Base-by-base conservation (phyloP, 2,888 invertebrate species). In the Eurytoma adleriae region DNA sequence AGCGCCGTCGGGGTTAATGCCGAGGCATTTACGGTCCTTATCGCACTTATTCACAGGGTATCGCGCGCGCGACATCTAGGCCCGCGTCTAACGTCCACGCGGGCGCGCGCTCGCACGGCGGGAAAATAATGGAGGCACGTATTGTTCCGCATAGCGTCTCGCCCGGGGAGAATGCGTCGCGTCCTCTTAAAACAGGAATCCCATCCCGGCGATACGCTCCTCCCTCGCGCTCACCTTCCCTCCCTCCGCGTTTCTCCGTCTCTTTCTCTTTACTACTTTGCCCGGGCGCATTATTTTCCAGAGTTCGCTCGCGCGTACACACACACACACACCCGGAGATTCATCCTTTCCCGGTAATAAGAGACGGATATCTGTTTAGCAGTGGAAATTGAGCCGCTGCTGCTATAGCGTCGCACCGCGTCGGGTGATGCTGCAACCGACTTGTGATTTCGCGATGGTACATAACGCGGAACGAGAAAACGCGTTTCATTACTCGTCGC, bases 21-120 rank as follows among this genome's bases (percentile, higher is more conserved):
- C 24, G 20, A n/a, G 16, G 69, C 70, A 73, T 74, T 74, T 70
- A 73, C 64, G 74, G 74, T 50, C 71, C 80, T 76, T 76, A 75
- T 79, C 79, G 75, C 75, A 75, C 75, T 75, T 61, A 79, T 75
- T 75, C 73, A 70, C 70, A 68, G 56, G 73, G 52, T 78, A 78
- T 73, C 78, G 67, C 61, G 56, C 24, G 52, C 54, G 13, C 61
- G 13, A 56, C 62, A 70, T 76, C 62, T 71, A 7, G 52, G 5
- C 52, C 54, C 14, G 50, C 56, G 40, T 12, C 56, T 30, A 18
- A 73, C 72, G 54, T 30, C 13, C 72, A 10, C 40, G 40, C 40
- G 40, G 1, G 40, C 40, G 1, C 40, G 40, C 7, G 40, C 40
- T 1, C 2, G 62, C 30, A 54, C 24, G 57, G 13, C 1, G 27